phyloP scores from a whole-genome alignment of 2,888 invertebrate genomes.

The Pyrrhosoma nymphula region DNA sequence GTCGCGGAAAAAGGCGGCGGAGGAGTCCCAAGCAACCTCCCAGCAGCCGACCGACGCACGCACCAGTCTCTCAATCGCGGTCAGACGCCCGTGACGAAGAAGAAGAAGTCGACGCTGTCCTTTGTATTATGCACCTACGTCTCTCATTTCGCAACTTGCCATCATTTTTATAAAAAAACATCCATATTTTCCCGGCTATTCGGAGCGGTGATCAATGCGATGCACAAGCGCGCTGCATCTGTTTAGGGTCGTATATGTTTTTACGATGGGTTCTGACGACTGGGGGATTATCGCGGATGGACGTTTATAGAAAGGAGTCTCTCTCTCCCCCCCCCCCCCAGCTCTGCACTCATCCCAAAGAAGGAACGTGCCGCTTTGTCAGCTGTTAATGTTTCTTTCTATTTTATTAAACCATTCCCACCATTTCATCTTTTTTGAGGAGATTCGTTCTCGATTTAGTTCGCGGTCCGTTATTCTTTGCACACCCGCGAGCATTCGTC shows the following conservation, averaged over 20 bases:
- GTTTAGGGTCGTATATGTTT: slow-evolving; percentile 23
- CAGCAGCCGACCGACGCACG: background rate
- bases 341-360: background rate
- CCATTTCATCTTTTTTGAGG: background rate
- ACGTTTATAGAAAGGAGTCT: background rate
- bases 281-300: background rate
- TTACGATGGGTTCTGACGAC: background rate
- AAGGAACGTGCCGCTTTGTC: background rate
- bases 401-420: background rate
- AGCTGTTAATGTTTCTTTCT: background rate
- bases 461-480: slow-evolving; percentile 23
- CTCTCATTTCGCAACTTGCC: slow-evolving; percentile 25
- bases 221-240: background rate
- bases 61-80: background rate
- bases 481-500: background rate
- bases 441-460: slow-evolving; percentile 36
- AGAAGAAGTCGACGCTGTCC: background rate
- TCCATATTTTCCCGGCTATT: background rate
- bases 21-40: background rate
- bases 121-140: background rate
- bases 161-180: slow-evolving; percentile 57
- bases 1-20: background rate
- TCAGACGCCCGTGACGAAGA: slow-evolving; percentile 3
- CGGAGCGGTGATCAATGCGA: background rate
- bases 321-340: background rate